These are phyloP conservation scores for Borostomias antarcticus DNA, from an alignment of 2,797 vertebrate species.

Conservation along the genomic window DNA sequence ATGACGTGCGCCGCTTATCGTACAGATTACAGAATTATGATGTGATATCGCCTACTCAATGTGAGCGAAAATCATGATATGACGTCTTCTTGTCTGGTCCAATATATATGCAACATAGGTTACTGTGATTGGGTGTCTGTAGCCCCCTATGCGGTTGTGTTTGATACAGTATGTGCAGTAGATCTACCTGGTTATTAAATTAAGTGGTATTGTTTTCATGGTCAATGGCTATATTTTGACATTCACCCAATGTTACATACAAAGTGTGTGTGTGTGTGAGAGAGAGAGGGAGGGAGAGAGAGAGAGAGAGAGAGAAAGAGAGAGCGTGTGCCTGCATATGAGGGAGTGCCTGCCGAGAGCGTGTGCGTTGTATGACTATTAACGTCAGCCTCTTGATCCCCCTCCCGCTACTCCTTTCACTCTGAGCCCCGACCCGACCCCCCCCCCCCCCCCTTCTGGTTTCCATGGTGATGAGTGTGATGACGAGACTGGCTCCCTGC, in stretches of 20 bases:
- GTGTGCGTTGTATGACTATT: not conserved
- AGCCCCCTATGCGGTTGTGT: too few relatives aligned
- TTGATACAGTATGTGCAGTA: too few relatives aligned
- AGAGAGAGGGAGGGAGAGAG: too few relatives aligned
- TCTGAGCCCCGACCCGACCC: not conserved
- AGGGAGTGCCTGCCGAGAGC: too few relatives aligned
- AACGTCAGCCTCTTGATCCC: not conserved
- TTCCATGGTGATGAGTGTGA: not conserved
- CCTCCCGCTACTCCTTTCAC: not conserved
- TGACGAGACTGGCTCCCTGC: not conserved
- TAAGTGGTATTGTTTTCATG: too few relatives aligned
- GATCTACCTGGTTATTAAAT: too few relatives aligned
- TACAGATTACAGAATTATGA: too few relatives aligned
- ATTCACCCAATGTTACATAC: too few relatives aligned
- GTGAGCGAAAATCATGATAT: not conserved
- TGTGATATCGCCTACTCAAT: not conserved
- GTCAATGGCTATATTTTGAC: too few relatives aligned
- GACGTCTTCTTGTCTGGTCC: not conserved
- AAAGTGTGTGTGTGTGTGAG: not conserved
- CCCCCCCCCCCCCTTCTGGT: not conserved
- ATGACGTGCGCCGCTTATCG: not conserved
- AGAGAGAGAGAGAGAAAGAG: too few relatives aligned
- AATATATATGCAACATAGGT: too few relatives aligned
- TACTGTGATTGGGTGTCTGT: too few relatives aligned
- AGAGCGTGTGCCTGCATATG: not conserved